Evolutionary conservation across 1,140 invertebrate species (phyloP), one percentile per base, ranked within the genome.

Genomic region (Diabrotica undecimpunctata): DNA sequence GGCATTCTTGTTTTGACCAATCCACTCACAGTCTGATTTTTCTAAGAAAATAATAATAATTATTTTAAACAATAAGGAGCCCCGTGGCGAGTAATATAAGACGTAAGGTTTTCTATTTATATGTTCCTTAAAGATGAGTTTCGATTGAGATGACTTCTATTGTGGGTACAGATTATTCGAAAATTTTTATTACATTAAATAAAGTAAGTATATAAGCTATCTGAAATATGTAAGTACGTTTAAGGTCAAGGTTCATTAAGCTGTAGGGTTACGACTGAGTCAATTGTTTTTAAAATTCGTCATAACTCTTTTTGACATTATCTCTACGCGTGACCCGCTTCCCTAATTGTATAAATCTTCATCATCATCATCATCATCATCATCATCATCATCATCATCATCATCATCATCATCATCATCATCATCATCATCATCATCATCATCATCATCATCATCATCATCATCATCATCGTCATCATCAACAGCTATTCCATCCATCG

Each of bases 41-140:
- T 62, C 60, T 54, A 14, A 36, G 52, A 62, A 62, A 62, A 62
- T 62, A 54, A 62, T 60, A 62, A 62, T 62, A 62, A 62, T 62
- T 62, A 62, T 62, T 62, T 51, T 62, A 62, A 54, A 62, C 60
- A 62, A 62, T 62, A 54, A 25, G 60, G 51, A 37, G 14, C 51
- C 60, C 60, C 60, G 60, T 12, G 10, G 60, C 37, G 60, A 10
- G 53, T 54, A 62, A 54, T 39, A 62, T 62, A 36, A n/a, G 60
- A 62, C 50, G 53, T 62, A 62, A 62, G 53, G 51, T 62, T 54
- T 39, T 39, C 60, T 62, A 54, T 62, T 62, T 54, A 35, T 41
- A 51, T 53, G 39, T 13, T 53, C 13, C 60, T 62, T 62, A 62
- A 51, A 54, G 60, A 53, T 62, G 11, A 9, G 52, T 62, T 62